Evolutionary conservation across 2,888 invertebrate species (phyloP).

Genomic region (Nomada ruficornis): DNA sequence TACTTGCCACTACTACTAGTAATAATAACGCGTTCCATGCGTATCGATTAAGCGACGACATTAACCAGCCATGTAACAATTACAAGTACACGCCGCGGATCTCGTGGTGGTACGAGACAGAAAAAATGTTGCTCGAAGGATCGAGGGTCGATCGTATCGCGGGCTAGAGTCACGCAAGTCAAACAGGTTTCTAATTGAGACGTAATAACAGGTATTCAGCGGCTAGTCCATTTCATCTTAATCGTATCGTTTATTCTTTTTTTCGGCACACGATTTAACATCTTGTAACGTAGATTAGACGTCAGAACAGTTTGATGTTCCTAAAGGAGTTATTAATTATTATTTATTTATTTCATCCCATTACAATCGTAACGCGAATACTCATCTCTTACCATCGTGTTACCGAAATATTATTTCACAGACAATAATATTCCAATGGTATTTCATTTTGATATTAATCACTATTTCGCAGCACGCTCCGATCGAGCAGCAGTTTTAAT

Average conservation of each 20-base stretch:
- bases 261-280: neutral
- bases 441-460: no score
- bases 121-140: slow-evolving; percentile 28
- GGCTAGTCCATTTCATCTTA: neutral
- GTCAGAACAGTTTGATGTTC: no score
- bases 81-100: slow-evolving; percentile 29
- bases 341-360: no score
- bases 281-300: neutral
- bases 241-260: neutral
- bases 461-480: no score
- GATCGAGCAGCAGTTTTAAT: neutral
- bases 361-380: no score
- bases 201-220: slow-evolving; percentile 23
- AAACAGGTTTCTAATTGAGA: slow-evolving; percentile 21
- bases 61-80: slow-evolving; percentile 44
- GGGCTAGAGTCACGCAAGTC: slow-evolving; percentile 39
- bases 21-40: neutral
- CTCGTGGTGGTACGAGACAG: slow-evolving; percentile 30
- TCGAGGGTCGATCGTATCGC: slow-evolving; percentile 41
- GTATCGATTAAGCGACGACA: slow-evolving; percentile 37
- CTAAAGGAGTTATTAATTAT: no score
- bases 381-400: neutral
- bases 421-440: no score
- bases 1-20: no score
- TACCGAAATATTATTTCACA: neutral